Evolutionary conservation across 2,113 vertebrate genomes (phyloP), one percentile per base, ranked within the genome.

Genomic region (Caretta caretta): DNA sequence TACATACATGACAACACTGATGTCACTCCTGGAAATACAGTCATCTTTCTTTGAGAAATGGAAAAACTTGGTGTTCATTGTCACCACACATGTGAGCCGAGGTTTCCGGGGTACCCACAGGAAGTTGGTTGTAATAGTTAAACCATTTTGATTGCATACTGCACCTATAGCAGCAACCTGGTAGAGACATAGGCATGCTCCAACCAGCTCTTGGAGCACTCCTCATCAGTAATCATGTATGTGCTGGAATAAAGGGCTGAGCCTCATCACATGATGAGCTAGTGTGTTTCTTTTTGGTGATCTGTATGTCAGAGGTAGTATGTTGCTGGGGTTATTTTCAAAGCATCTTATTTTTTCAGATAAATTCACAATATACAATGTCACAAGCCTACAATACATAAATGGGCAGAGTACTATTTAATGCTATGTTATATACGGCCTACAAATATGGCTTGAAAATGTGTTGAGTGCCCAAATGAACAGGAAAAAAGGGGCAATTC

Each of bases 251-350:
- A 2, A 91, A 59, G 0, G 0, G 4, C 80, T 59, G 87, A 42
- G 38, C 38, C 38, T 42, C 38, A 42, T 42, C 38, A 42, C 22
- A 9, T 0, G 0, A 78, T 86, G 86, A 56, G 72, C 0, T 0
- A 87, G 42, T 0, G 1, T 94, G 90, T 95, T 97, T 93, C 65
- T 94, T 91, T 88, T 88, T 9, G 3, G 85, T 24, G 13, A 2
- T 85, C 81, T 94, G 96, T 95, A 94, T 94, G 93, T 96, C 93
- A 97, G 95, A 96, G 94, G 96, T 97, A 97, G 95, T 97, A 96
- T 94, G 91, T 87, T 93, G 89, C n/a, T 81, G 19, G 75, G 84
- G 27, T 86, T 92, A 49, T 50, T 94, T 93, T 80, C 53, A 78
- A 91, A 89, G 49, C 25, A 31, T 5, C 5, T 11, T 72, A 46